Percentiles rank a stretch among this genome's conserved stretches.
Evolutionary conservation across 2,113 vertebrate species (phyloP).

Genomic region (Echinops telfairi): DNA sequence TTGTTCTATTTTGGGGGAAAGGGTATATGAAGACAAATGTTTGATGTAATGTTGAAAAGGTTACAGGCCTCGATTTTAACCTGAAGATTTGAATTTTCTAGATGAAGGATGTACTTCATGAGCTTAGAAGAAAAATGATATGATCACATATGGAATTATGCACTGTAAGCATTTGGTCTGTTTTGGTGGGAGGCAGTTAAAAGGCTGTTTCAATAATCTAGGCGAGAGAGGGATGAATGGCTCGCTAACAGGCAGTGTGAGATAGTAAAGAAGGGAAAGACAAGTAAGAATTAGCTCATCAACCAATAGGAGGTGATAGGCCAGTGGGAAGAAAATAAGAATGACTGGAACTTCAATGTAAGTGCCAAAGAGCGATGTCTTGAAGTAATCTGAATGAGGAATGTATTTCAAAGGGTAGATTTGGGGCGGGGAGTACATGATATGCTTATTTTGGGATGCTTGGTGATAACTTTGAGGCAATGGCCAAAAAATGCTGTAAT

Average conservation of each 20-base stretch:
- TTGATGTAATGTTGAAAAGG: not conserved
- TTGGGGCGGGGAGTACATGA: not conserved
- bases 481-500: not conserved
- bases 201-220: not conserved
- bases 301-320: not conserved
- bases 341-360: not conserved
- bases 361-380: constrained; percentile 1
- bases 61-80: not conserved
- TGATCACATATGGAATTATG: not conserved
- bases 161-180: not conserved
- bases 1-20: not conserved
- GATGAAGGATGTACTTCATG: not conserved
- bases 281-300: not conserved
- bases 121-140: not conserved
- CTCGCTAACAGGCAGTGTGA: not conserved
- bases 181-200: not conserved
- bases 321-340: not conserved
- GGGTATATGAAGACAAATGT: not conserved
- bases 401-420: not conserved
- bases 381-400: not conserved
- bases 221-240: not conserved
- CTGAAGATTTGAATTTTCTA: not conserved
- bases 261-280: not conserved
- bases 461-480: not conserved
- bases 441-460: not conserved